Base-by-base conservation (phyloP, 1,140 invertebrate genomes). In the Drosophila micromelanica region DNA sequence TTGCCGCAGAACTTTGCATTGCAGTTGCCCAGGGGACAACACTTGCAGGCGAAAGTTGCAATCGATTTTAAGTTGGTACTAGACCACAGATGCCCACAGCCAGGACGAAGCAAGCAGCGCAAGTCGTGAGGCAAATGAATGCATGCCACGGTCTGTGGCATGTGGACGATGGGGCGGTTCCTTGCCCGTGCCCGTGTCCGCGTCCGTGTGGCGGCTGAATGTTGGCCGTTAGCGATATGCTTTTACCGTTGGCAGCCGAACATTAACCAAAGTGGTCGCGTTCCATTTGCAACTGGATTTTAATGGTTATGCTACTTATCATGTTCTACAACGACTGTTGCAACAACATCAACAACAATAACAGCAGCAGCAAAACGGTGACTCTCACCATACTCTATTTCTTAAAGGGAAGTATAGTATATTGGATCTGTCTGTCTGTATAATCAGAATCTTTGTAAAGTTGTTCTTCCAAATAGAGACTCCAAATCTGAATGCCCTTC, bases 271-370 rank as follows among this genome's bases (percentile, higher is more conserved):
- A 89, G 82, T 87, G 84, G 82, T 76, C 67, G 75, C 75, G 82
- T 87, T 82, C 81, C 82, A 86, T 86, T 86, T 86, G 75, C 82
- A 72, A 81, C 75, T 68, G 63, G 78, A 87, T 87, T 86, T 86
- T 87, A 86, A 86, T 86, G 82, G 82, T 78, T 73, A 81, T 73
- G 82, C 82, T 86, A 87, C 82, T 87, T 86, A 86, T 86, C 84
- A 87, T 87, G 82, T 86, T 68, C 70, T 54, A 46, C 78, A 78
- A 67, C 69, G 23, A 76, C 17, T 15, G 38, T 15, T 23, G 11
- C 61, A 42, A n/a, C 13, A 63, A 52, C n/a, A n/a, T n/a, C n/a
- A n/a, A n/a, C 37, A 43, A 20, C 42, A 40, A 27, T 30, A 37
- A 32, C 38, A 37, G 2, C 17, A 17, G 17, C 17, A 1, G 17